Evolutionary conservation across 2,113 vertebrate genomes (phyloP), one percentile per base, ranked within the genome.

Genomic region (Lophotis ruficrista): DNA sequence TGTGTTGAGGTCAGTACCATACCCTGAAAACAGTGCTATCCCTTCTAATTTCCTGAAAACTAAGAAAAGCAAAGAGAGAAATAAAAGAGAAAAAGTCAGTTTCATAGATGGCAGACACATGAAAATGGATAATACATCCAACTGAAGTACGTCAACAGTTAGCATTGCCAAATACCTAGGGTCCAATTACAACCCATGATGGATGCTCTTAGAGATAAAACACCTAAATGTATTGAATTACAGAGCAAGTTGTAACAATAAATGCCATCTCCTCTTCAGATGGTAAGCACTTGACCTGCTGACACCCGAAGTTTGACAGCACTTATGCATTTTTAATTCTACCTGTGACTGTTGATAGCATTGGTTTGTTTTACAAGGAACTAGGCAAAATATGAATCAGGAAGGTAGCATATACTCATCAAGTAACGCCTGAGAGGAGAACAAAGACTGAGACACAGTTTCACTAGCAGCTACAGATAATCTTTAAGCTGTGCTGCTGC

Each of bases 131-230:
- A 38, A 89, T 78, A 69, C 7, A 75, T 6, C 38, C 53, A 70
- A 35, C 2, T n/a, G 35, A 73, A 70, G 9, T 11, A 47, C 37
- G 53, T 61, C 60, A 75, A 54, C 50, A 75, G 25, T 72, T 41
- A 88, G 54, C 56, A 45, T 19, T 0, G 0, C 10, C 53, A 89
- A 76, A 60, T n/a, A 76, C 22, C 4, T 4, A 51, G n/a, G 27
- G 54, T 93, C 65, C 22, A 62, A 6, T 82, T 91, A 65, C 50
- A 85, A 28, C 38, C 14, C 38, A 30, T 22, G 41, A 65, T 38
- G 61, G 53, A 76, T 76, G 25, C 10, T 87, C 15, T 85, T 57
- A 60, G 22, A 87, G 43, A 71, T 41, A 61, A 47, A 94, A 57
- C 10, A 70, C 33, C 22, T 20, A 69, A 84, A 94, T 28, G 2